phyloP scores from a whole-genome alignment of 2,797 vertebrate genomes.

The Molossus molossus region DNA sequence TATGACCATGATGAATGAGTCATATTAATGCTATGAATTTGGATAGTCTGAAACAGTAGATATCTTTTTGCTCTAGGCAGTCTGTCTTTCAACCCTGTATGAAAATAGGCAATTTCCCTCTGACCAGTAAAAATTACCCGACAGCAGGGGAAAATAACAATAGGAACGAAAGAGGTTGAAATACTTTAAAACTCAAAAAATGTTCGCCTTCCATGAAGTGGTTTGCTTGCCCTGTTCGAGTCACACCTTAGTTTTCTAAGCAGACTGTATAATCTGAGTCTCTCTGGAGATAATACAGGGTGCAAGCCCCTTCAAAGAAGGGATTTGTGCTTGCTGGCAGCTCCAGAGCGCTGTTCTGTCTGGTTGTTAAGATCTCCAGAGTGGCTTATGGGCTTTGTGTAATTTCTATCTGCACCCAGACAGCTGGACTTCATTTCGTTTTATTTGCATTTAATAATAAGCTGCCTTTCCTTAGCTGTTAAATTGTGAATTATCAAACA shows the following conservation, averaged over 20 bases:
- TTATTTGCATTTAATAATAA: conserved; percentile 90
- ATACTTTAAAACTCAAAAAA: conserved; percentile 73
- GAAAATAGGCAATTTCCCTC: conserved; percentile 51
- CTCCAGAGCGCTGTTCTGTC: conserved; percentile 79
- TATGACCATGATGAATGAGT: background rate
- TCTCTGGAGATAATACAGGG: conserved; percentile 77
- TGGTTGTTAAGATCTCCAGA: conserved; percentile 86
- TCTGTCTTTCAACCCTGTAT: background rate
- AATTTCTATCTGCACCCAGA: conserved; percentile 89
- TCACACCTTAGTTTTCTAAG: conserved; percentile 70
- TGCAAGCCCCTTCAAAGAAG: conserved; percentile 79
- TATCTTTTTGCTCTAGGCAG: background rate
- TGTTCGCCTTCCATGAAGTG: conserved; percentile 58
- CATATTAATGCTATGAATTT: background rate
- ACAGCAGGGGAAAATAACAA: conserved; percentile 32
- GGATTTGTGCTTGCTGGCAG: conserved; percentile 83
- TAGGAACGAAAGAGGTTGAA: conserved; percentile 52
- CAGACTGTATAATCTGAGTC: conserved; percentile 71
- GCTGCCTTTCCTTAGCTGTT: conserved; percentile 87
- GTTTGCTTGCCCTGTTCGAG: conserved; percentile 56
- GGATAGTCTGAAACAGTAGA: background rate
- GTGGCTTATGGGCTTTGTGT: conserved; percentile 87
- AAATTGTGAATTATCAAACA: conserved; percentile 89
- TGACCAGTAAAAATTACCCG: conserved; percentile 10
- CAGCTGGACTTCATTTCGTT: conserved; percentile 87